Evolutionary conservation across 2,113 vertebrate species (phyloP).

Genomic region (Monopterus albus): DNA sequence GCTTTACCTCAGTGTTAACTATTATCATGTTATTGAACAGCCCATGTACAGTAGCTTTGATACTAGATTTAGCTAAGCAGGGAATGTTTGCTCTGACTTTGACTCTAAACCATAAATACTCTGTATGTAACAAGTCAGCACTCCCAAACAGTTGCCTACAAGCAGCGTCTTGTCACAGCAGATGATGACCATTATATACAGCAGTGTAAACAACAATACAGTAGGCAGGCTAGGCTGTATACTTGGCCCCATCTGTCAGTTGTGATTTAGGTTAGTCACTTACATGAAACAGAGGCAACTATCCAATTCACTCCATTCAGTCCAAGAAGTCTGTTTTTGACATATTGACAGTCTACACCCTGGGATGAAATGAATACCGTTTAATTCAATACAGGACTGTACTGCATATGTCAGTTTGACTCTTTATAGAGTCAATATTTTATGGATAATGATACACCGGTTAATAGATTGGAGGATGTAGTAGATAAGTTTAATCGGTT

Average conservation of each 20-base stretch:
- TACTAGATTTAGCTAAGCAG: too few species aligned
- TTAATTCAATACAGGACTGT: neutral
- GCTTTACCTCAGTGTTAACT: neutral
- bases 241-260: conserved; percentile 17
- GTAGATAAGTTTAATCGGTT: too few species aligned
- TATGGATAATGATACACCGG: too few species aligned
- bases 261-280: conserved; percentile 14
- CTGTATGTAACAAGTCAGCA: neutral
- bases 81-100: conserved; percentile 3
- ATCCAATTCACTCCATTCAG: conserved; percentile 4
- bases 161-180: neutral
- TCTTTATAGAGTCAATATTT: neutral
- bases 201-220: conserved; percentile 6
- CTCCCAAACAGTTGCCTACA: neutral
- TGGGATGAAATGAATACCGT: neutral
- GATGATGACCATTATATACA: neutral
- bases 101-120: neutral
- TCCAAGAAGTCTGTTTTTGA: neutral
- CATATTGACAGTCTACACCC: neutral
- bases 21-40: neutral
- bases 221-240: neutral
- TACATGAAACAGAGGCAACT: conserved; percentile 4
- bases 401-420: neutral
- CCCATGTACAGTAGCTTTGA: neutral
- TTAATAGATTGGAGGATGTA: too few species aligned